Percentiles rank a stretch among this genome's conserved stretches.
Conservation (phyloP, 2,888 invertebrate species). For the Sipha maydis region DNA sequence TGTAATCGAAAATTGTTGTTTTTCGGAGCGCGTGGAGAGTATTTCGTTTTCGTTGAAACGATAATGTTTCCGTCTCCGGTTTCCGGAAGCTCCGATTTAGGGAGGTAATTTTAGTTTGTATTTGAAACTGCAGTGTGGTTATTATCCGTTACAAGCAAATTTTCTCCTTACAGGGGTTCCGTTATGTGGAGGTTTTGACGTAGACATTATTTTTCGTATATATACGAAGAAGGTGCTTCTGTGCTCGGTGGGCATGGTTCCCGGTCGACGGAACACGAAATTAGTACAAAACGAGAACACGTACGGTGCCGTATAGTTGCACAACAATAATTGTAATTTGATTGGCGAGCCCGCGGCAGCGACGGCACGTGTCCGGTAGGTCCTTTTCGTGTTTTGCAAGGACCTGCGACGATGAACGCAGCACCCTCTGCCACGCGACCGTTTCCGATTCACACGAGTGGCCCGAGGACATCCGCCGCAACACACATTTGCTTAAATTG, state of each 20-base stretch:
- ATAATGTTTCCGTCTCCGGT: too few relatives aligned
- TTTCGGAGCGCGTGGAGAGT: too few relatives aligned
- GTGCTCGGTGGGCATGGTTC: neutral
- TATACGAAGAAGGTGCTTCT: too few relatives aligned
- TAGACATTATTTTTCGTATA: too few relatives aligned
- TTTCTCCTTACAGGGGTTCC: too few relatives aligned
- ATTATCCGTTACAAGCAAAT: too few relatives aligned
- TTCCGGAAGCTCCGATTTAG: too few relatives aligned
- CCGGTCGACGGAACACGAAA: slow-evolving; percentile 7
- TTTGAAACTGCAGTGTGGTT: too few relatives aligned
- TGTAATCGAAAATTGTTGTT: too few relatives aligned
- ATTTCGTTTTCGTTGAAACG: too few relatives aligned
- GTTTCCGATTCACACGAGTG: slow-evolving; percentile 60
- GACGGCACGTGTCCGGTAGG: slow-evolving; percentile 48
- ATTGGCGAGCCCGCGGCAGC: slow-evolving; percentile 57
- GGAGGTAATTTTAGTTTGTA: too few relatives aligned
- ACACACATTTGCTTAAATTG: slow-evolving; percentile 52
- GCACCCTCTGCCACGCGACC: slow-evolving; percentile 58
- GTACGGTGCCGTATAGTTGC: neutral
- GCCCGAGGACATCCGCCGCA: slow-evolving; percentile 58
- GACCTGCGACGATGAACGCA: slow-evolving; percentile 8
- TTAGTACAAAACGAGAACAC: slow-evolving; percentile 36
- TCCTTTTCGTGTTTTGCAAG: slow-evolving; percentile 45
- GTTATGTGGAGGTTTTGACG: too few relatives aligned
- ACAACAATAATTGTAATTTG: slow-evolving; percentile 57